Conservation (phyloP, 2,888 invertebrate species). For the Heterodera filipjevi region DNA sequence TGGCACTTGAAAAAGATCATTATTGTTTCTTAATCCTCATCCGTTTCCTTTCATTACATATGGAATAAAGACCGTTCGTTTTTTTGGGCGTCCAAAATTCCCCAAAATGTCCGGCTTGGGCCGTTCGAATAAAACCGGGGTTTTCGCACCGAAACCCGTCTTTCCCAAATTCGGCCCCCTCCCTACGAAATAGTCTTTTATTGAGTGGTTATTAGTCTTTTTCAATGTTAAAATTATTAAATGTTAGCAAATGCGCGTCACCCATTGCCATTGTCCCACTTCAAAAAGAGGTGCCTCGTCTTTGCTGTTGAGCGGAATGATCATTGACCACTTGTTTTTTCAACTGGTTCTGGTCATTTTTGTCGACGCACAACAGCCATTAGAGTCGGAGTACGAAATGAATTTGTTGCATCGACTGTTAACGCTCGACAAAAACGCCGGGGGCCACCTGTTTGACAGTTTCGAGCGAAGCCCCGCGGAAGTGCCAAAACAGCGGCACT, state of each 20-base stretch:
- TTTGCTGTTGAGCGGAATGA: background rate
- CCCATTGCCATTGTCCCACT: background rate
- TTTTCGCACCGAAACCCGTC: too few species aligned
- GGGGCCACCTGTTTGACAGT: background rate
- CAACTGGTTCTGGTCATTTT: background rate
- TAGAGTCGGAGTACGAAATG: background rate
- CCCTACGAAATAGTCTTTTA: too few species aligned
- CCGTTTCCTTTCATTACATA: too few species aligned
- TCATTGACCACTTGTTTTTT: conserved; percentile 1
- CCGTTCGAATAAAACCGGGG: too few species aligned
- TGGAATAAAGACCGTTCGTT: background rate
- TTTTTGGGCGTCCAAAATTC: too few species aligned
- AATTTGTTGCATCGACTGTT: background rate
- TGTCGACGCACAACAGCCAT: background rate
- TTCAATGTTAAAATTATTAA: too few species aligned
- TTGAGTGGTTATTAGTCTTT: too few species aligned
- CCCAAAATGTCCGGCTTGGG: too few species aligned
- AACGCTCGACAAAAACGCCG: background rate
- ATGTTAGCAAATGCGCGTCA: background rate
- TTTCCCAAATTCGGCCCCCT: too few species aligned
- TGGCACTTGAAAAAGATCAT: too few species aligned
- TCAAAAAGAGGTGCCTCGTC: background rate
- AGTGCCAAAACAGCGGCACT: background rate
- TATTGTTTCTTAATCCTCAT: too few species aligned
- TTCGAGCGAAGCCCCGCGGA: background rate